Conservation (phyloP, 1,140 invertebrate species). For the Zaprionus ghesquierei region DNA sequence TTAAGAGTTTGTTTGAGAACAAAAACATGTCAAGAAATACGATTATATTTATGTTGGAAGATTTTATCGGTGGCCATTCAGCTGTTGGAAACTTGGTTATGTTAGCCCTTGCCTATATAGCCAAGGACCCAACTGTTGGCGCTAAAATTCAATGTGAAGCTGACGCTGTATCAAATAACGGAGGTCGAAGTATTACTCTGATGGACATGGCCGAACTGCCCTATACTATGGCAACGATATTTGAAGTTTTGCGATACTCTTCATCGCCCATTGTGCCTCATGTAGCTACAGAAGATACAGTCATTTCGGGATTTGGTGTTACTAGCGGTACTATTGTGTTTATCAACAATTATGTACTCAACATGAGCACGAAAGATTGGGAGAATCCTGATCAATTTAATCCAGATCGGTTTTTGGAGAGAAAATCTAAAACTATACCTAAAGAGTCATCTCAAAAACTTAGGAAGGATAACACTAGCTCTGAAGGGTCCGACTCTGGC, state of each 20-base stretch:
- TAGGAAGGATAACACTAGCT: neutral
- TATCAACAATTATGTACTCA: constrained; percentile 94
- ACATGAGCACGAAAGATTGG: constrained; percentile 90
- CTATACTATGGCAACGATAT: constrained; percentile 91
- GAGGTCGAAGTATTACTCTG: constrained; percentile 85
- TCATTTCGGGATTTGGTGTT: constrained; percentile 89
- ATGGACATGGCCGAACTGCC: constrained; percentile 88
- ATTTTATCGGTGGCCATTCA: constrained; percentile 93
- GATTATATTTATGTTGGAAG: constrained; percentile 91
- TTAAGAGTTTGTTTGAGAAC: constrained; percentile 87
- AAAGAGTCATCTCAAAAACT: neutral
- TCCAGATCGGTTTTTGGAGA: constrained; percentile 86
- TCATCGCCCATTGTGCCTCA: constrained; percentile 96
- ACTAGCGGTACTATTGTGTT: constrained; percentile 92
- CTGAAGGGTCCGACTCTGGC: constrained; percentile 34
- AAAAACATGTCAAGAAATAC: constrained; percentile 86
- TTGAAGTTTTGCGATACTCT: constrained; percentile 90
- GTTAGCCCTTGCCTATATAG: constrained; percentile 88
- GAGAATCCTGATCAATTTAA: constrained; percentile 87
- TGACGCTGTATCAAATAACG: constrained; percentile 84
- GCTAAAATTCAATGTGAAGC: constrained; percentile 88
- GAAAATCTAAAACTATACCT: neutral
- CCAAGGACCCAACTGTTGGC: constrained; percentile 86
- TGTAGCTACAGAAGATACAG: constrained; percentile 90
- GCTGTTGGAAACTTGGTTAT: constrained; percentile 93